phyloP scores from a whole-genome alignment of 2,797 vertebrate species.

The Paedocypris micromegethes region DNA sequence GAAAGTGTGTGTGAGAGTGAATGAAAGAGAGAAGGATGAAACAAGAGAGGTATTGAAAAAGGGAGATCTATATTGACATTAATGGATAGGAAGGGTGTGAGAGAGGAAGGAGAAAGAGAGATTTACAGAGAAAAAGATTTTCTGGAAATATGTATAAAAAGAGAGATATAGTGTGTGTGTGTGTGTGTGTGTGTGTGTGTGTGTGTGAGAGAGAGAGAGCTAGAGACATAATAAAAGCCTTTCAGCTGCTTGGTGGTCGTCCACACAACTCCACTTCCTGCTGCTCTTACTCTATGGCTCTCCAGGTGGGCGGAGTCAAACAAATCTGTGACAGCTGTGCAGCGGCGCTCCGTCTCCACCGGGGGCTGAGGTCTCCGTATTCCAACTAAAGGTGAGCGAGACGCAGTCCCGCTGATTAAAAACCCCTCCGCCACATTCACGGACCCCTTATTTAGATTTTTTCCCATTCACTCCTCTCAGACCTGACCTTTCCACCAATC shows the following conservation, averaged over 20 bases:
- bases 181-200: too few relatives aligned
- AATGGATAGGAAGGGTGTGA: too few relatives aligned
- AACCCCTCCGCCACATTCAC: slow-evolving; percentile 14
- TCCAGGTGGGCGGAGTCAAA: slow-evolving; percentile 22
- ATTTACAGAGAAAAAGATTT: too few relatives aligned
- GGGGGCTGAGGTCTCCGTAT: slow-evolving; percentile 20
- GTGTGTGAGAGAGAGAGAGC: neutral
- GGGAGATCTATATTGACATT: too few relatives aligned
- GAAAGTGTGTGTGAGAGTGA: too few relatives aligned
- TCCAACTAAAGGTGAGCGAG: slow-evolving; percentile 24
- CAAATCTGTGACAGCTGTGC: slow-evolving; percentile 28
- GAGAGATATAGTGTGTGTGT: too few relatives aligned
- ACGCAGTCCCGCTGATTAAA: slow-evolving; percentile 6
- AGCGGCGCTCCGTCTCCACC: neutral
- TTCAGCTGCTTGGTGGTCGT: slow-evolving; percentile 11
- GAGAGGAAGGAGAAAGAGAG: too few relatives aligned
- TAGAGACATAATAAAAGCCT: neutral
- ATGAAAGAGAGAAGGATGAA: too few relatives aligned
- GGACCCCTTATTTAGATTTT: slow-evolving; percentile 30
- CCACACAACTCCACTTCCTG: slow-evolving; percentile 21
- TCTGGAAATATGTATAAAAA: too few relatives aligned
- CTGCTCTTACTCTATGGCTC: slow-evolving; percentile 20
- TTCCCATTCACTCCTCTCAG: slow-evolving; percentile 30
- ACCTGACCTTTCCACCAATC: slow-evolving; percentile 33
- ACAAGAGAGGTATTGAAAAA: too few relatives aligned